A percentile compares a stretch with the other conserved stretches of the same genome.
These are phyloP conservation scores for Pteria penguin DNA, from an alignment of 2,888 invertebrate genomes.

Conservation along the genomic window DNA sequence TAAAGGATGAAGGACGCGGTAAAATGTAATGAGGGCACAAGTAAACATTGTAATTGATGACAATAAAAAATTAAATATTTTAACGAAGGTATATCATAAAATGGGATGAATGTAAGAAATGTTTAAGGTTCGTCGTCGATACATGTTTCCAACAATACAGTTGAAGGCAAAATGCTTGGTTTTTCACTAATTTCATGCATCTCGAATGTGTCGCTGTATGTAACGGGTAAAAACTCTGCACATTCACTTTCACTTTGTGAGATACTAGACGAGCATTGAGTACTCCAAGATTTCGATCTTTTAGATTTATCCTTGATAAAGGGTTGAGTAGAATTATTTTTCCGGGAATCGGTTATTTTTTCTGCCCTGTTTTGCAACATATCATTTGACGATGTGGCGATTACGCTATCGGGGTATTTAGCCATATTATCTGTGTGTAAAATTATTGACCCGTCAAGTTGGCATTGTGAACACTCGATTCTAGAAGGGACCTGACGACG, in stretches of 20 bases:
- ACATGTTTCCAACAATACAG: background rate
- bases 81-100: no score
- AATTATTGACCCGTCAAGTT: background rate
- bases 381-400: no score
- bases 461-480: background rate
- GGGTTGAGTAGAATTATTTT: background rate
- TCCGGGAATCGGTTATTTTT: background rate
- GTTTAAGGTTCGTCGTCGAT: background rate
- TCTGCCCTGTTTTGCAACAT: background rate
- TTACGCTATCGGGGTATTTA: background rate
- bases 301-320: no score
- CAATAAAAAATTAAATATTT: no score
- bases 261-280: background rate
- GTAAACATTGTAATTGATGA: no score
- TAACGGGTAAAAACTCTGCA: background rate
- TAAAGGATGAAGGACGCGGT: no score
- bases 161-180: no score
- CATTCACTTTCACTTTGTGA: background rate
- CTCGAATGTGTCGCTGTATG: background rate
- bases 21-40: no score
- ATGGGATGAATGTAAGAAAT: no score
- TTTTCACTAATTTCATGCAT: background rate
- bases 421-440: background rate
- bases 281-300: background rate
- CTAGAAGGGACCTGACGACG: background rate